Base-by-base conservation (phyloP, 2,797 vertebrate genomes). In the Diceros bicornis region DNA sequence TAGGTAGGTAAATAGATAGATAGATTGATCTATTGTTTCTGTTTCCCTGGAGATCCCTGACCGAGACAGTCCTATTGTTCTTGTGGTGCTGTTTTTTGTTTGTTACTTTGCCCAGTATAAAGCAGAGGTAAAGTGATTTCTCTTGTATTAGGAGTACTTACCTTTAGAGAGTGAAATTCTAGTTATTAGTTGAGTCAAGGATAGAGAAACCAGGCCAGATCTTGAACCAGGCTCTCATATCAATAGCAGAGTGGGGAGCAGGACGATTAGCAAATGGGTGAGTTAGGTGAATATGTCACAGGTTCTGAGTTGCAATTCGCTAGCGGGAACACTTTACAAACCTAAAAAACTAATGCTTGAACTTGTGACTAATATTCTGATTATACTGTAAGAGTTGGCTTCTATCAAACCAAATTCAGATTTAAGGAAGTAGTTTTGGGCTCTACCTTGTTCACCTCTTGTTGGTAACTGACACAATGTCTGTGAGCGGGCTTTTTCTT, bases 181-280 rank as follows among this genome's bases (percentile, higher is more conserved):
- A 66, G 18, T 59, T 96, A 34, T 50, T 62, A 78, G 50, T n/a
- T 82, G 88, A 96, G 18, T 85, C 61, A 89, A 62, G 21, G 27
- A 55, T 37, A 89, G 78, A 88, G 59, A 81, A 95, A 92, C 55
- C 21, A 62, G 78, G 34, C 32, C 74, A 92, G 47, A 44, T 44
- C 44, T 7, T 74, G 16, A 92, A 47, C 2, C 17, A 50, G 29
- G 25, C 44, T 90, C 11, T 44, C 16, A 1, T 71, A 50, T 32
- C 47, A 82, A 32, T n/a, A 69, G 44, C 23, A 57, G 29, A 41
- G 21, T 16, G 3, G 1, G 29, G 55, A 84, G 32, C 71, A 41
- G 66, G n/a, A 18, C 14, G n/a, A 47, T 89, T 85, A 69, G 11
- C 37, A 91, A 95, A 23, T 91, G 64, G 23, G 50, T 27, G 34